Conservation (phyloP, 2,888 invertebrate species). For the Nephrotoma flavescens region DNA sequence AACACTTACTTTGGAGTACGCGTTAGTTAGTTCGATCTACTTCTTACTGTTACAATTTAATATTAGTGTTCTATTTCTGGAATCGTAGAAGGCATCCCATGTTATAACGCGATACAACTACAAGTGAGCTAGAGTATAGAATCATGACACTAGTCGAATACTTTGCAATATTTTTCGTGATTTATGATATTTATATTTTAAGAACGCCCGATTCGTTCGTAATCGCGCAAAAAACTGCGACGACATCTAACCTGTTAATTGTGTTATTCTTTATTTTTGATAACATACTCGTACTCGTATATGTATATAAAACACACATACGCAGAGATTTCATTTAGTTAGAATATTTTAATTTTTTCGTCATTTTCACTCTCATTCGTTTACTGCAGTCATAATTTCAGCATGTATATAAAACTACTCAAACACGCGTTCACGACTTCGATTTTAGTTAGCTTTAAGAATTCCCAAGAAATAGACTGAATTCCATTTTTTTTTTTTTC, state of each 20-base stretch:
- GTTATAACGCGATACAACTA: too few relatives aligned
- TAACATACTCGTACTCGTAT: neutral
- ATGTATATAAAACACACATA: neutral
- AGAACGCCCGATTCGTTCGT: too few relatives aligned
- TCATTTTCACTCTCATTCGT: neutral
- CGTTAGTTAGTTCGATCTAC: too few relatives aligned
- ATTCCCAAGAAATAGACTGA: neutral
- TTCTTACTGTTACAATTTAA: too few relatives aligned
- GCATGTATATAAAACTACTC: neutral
- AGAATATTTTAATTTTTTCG: neutral
- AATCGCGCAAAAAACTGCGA: neutral
- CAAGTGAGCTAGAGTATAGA: too few relatives aligned
- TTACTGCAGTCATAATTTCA: neutral
- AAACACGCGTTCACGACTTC: neutral
- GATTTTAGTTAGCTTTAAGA: neutral
- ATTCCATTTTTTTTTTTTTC: neutral
- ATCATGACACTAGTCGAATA: too few relatives aligned
- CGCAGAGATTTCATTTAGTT: neutral
- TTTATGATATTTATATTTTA: too few relatives aligned
- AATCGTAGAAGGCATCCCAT: too few relatives aligned
- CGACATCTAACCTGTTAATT: neutral
- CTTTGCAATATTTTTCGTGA: too few relatives aligned
- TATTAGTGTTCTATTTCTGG: too few relatives aligned
- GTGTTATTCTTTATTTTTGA: neutral
- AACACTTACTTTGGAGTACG: too few relatives aligned